phyloP scores from a whole-genome alignment of 1,140 invertebrate genomes.

The Fopius arisanus region DNA sequence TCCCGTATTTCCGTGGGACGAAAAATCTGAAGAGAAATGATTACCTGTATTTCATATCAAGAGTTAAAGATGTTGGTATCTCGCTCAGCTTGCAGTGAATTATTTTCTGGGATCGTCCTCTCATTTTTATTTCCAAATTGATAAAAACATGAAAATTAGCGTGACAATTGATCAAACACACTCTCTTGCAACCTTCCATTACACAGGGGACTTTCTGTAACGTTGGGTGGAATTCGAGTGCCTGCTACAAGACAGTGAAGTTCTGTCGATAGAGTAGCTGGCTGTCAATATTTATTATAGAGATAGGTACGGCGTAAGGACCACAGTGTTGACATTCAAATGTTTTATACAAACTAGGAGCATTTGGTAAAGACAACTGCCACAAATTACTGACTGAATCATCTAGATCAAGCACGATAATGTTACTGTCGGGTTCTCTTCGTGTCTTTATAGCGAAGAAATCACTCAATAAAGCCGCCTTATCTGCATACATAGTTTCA shows the following conservation, averaged over 20 bases:
- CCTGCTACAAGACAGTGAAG: neutral
- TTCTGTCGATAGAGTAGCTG: neutral
- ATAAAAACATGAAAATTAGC: neutral
- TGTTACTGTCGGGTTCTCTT: neutral
- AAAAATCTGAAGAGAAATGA: neutral
- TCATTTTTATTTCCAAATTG: neutral
- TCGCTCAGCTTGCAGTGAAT: neutral
- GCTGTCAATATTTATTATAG: neutral
- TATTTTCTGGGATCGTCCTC: neutral
- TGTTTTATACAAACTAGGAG: neutral
- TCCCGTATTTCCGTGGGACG: too few relatives aligned
- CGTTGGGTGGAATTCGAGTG: neutral
- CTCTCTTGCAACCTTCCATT: neutral
- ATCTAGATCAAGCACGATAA: neutral
- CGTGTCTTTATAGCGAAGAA: neutral
- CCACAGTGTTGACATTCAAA: neutral
- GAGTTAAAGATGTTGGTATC: neutral
- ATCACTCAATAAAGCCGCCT: neutral
- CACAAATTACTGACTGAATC: neutral
- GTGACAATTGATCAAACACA: neutral
- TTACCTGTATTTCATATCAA: neutral
- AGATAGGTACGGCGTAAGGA: neutral
- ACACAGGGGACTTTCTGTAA: neutral
- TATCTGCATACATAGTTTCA: neutral
- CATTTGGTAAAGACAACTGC: neutral